These are phyloP conservation scores for Pitta sordida DNA, from an alignment of 2,113 vertebrate species.

Conservation along the genomic window DNA sequence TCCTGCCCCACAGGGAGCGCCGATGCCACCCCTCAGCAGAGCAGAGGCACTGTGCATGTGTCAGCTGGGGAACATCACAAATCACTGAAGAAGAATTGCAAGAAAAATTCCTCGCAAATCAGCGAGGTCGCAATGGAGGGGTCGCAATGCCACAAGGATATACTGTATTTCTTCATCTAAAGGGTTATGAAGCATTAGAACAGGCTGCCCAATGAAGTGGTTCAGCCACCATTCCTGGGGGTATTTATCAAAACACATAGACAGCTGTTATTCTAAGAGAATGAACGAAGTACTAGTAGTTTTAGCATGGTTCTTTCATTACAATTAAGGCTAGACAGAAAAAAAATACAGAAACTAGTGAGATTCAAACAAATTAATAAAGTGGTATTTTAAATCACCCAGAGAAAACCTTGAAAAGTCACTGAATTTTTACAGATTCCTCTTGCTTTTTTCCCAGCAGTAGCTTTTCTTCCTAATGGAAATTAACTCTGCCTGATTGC, in stretches of 20 bases:
- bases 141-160: too few relatives aligned
- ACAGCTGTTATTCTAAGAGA: not conserved
- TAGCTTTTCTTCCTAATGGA: not conserved
- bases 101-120: too few relatives aligned
- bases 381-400: not conserved
- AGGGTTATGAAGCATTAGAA: not conserved
- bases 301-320: not conserved
- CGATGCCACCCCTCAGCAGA: too few relatives aligned
- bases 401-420: not conserved
- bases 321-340: not conserved
- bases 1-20: too few relatives aligned
- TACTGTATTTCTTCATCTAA: not conserved
- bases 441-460: not conserved
- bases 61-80: too few relatives aligned
- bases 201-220: not conserved
- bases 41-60: too few relatives aligned
- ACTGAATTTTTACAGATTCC: not conserved
- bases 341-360: not conserved
- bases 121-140: too few relatives aligned
- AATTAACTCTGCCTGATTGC: not conserved
- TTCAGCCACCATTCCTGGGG: not conserved
- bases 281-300: not conserved
- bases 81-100: too few relatives aligned
- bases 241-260: not conserved
- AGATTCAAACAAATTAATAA: not conserved